Percentiles rank a stretch among this genome's conserved stretches.
Conservation (phyloP, 2,113 vertebrate species). For the Ceyx margarethae region DNA sequence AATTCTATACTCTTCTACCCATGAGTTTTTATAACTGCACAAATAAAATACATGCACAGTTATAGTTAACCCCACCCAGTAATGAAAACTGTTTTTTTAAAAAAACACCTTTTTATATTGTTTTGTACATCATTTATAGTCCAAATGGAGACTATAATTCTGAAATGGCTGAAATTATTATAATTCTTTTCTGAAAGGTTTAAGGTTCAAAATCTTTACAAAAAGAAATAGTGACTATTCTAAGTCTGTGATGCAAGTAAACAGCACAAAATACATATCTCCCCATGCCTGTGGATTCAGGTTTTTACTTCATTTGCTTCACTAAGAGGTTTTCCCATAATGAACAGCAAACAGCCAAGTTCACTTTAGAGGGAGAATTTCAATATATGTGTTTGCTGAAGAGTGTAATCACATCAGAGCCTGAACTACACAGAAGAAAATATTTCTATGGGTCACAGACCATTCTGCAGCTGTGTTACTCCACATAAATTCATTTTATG, state of each 20-base stretch:
- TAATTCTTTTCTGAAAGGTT: neutral
- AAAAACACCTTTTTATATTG: neutral
- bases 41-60: neutral
- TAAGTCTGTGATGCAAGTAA: neutral
- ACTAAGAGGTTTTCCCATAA: neutral
- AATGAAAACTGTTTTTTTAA: neutral
- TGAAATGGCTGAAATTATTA: neutral
- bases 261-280: neutral
- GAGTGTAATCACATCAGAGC: constrained; percentile 52
- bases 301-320: constrained; percentile 9
- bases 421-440: neutral
- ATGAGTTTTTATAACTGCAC: neutral
- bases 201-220: neutral
- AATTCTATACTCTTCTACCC: neutral
- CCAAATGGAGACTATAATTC: neutral
- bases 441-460: constrained; percentile 9
- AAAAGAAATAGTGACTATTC: neutral
- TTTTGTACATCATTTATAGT: neutral
- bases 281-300: neutral
- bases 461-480: neutral
- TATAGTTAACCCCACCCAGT: neutral
- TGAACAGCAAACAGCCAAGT: neutral
- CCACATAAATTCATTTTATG: neutral
- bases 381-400: constrained; percentile 43
- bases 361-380: neutral